These are phyloP conservation scores for Psilopogon haemacephalus DNA, from an alignment of 2,113 vertebrate genomes.

Conservation along the genomic window DNA sequence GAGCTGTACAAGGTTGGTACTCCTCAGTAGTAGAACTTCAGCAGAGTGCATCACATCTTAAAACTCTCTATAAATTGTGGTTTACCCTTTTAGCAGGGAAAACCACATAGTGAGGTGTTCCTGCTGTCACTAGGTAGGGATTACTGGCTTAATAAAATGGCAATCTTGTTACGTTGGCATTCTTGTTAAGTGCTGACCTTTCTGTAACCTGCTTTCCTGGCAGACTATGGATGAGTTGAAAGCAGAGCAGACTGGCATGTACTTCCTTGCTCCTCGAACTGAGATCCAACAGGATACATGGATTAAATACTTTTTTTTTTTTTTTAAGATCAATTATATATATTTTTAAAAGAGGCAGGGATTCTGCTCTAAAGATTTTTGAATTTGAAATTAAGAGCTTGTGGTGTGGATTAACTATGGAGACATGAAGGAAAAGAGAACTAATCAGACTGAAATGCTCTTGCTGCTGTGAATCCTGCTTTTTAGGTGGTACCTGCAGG, in stretches of 20 bases:
- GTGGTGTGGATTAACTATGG: fast-evolving
- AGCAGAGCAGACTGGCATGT: background rate
- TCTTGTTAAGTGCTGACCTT: conserved; percentile 28
- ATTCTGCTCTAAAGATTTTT: background rate
- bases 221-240: background rate
- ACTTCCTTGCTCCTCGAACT: background rate
- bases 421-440: background rate
- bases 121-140: background rate
- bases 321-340: background rate
- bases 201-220: conserved; percentile 3
- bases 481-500: background rate
- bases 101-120: background rate
- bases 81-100: background rate
- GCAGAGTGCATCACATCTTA: background rate
- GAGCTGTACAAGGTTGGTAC: fast-evolving
- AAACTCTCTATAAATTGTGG: background rate
- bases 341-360: background rate
- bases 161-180: background rate
- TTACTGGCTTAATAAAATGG: background rate
- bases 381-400: background rate
- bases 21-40: background rate
- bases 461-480: background rate
- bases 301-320: background rate
- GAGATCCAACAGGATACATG: background rate
- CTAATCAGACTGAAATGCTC: background rate